Evolutionary conservation across 53 echinoderm and acorn worm genomes (phyloP), one percentile per base, ranked within the genome.

Genomic region (Astropecten irregularis): DNA sequence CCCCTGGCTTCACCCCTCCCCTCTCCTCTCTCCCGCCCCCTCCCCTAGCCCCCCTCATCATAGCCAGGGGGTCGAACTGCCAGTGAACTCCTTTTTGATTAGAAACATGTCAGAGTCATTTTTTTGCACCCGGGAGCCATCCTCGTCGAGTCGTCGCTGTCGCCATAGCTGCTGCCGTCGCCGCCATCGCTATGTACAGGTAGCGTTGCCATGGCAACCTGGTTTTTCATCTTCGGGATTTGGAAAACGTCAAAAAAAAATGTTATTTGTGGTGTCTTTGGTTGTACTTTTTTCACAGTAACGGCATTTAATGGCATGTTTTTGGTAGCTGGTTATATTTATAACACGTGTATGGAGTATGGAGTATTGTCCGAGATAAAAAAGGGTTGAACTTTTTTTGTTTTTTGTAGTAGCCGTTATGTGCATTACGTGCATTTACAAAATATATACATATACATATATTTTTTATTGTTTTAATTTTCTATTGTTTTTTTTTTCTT

Each of bases 101-200:
- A 58, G n/a, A n/a, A n/a, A 57, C 34, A 40, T 55, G 76, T 76
- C 58, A 56, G 58, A 76, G 58, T 57, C 44, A 21, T 27, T 25
- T 39, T 67, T 23, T 25, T 56, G 55, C 40, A 76, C 39, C 58
- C 40, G 39, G 76, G 57, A 76, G 40, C 15, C 58, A 76, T 56
- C 76, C 76, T 57, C 56, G 58, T 71, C 71, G 21, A 23, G 36
- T 76, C 38, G 39, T n/a, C n/a, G n/a, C n/a, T n/a, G n/a, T n/a
- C n/a, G n/a, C n/a, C n/a, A n/a, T n/a, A n/a, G n/a, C n/a, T n/a
- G n/a, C n/a, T n/a, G n/a, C n/a, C n/a, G n/a, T n/a, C n/a, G n/a
- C n/a, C n/a, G n/a, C 57, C 76, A 76, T n/a, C n/a, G n/a, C 57
- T 58, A 76, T 57, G 58, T 58, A 53, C 76, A 76, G 76, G 76